Conservation (phyloP, 2,797 vertebrate genomes). For the Fistularia commersonii region DNA sequence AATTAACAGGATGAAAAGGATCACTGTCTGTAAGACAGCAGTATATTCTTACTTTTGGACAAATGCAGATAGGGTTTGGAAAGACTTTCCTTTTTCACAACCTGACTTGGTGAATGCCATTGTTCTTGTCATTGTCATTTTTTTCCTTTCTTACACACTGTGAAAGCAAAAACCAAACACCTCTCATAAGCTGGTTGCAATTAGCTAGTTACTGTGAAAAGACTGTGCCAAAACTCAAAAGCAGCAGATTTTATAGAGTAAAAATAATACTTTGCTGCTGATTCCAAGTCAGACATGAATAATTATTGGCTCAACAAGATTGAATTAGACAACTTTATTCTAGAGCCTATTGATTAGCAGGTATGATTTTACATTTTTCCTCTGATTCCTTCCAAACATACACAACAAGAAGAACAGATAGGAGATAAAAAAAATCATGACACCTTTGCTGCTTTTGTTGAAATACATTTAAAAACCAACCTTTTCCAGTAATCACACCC, state of each 20-base stretch:
- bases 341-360: neutral
- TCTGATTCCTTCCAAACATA: constrained; percentile 5
- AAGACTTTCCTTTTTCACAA: constrained; percentile 14
- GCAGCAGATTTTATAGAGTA: too few relatives aligned
- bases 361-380: constrained; percentile 14
- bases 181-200: too few relatives aligned
- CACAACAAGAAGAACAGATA: constrained; percentile 3
- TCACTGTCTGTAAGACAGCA: constrained; percentile 6
- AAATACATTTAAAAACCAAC: constrained; percentile 6
- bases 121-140: neutral
- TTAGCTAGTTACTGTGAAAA: too few relatives aligned
- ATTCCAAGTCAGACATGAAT: too few relatives aligned
- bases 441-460: constrained; percentile 26
- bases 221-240: too few relatives aligned
- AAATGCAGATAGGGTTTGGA: constrained; percentile 12
- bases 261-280: too few relatives aligned
- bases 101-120: neutral
- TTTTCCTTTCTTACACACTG: neutral
- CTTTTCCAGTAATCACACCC: constrained; percentile 22
- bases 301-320: too few relatives aligned
- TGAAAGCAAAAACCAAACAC: neutral
- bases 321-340: too few relatives aligned
- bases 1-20: constrained; percentile 21
- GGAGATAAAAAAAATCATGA: constrained; percentile 10
- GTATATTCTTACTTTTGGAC: constrained; percentile 2